A percentile compares a stretch with the other conserved stretches of the same genome.
Evolutionary conservation across 2,797 vertebrate species (phyloP).

Genomic region (Decapterus maruadsi): DNA sequence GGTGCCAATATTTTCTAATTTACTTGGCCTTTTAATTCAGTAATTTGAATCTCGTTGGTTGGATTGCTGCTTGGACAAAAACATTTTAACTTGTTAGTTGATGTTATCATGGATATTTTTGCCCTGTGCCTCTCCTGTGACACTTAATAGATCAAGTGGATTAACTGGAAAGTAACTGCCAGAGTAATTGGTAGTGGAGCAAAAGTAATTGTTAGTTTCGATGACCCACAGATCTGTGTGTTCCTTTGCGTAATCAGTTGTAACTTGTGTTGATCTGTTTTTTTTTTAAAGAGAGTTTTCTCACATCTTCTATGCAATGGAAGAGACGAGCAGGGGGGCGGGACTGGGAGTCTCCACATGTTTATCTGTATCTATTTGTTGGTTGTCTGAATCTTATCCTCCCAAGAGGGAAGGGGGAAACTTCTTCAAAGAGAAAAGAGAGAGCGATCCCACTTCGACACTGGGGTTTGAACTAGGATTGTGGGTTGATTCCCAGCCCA

Average conservation of each 20-base stretch:
- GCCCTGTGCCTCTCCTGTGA: background rate
- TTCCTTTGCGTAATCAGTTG: conserved; percentile 6
- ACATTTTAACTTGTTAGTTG: background rate
- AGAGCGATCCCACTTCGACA: conserved; percentile 58
- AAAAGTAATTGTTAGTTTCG: background rate
- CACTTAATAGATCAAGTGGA: background rate
- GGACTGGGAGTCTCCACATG: conserved; percentile 49
- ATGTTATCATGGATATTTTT: background rate
- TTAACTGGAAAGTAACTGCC: background rate
- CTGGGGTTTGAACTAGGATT: conserved; percentile 78
- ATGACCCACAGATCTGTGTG: background rate
- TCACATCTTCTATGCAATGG: conserved; percentile 38
- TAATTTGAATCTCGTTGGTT: background rate
- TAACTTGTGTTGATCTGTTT: conserved; percentile 2
- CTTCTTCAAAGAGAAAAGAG: conserved; percentile 74
- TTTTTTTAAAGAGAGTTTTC: conserved; percentile 26
- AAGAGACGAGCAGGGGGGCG: conserved; percentile 23
- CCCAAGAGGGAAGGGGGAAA: conserved; percentile 66
- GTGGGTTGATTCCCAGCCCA: conserved; percentile 79
- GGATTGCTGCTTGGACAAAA: background rate
- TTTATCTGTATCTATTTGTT: conserved; percentile 79
- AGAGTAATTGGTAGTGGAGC: background rate
- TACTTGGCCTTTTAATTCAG: background rate
- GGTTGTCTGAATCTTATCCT: conserved; percentile 75
- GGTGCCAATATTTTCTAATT: background rate